Percentiles rank a stretch among this genome's conserved stretches.
Conservation (phyloP, 1,140 invertebrate genomes). For the Pseudomyrmex cubaensis region DNA sequence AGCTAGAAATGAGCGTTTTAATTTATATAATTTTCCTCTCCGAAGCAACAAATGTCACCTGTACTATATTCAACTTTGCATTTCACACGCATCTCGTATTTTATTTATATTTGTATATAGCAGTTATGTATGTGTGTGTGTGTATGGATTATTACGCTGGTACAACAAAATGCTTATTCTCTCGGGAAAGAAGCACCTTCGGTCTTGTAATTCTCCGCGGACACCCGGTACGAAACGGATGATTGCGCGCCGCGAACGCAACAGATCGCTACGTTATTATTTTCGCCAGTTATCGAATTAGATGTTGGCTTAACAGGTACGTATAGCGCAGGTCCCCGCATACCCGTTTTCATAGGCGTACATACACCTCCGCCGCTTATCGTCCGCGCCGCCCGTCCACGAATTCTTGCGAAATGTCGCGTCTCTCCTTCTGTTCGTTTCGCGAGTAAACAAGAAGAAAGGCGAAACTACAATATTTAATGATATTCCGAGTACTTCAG, state of each 20-base stretch:
- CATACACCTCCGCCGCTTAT: conserved; percentile 39
- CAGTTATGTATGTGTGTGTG: conserved; percentile 16
- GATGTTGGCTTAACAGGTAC: conserved; percentile 80
- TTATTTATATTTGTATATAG: conserved; percentile 42
- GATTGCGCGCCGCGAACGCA: conserved; percentile 70
- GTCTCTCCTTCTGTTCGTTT: too few relatives aligned
- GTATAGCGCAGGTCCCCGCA: conserved; percentile 54
- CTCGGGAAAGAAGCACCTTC: conserved; percentile 38
- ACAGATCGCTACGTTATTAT: conserved; percentile 79
- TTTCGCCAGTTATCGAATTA: conserved; percentile 82
- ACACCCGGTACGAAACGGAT: conserved; percentile 75
- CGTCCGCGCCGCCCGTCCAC: background rate
- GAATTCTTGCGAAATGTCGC: conserved; percentile 1
- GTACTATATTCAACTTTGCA: background rate
- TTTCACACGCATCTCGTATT: background rate
- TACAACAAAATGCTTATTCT: conserved; percentile 4
- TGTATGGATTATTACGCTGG: conserved; percentile 41
- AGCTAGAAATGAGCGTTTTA: background rate
- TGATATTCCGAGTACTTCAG: background rate
- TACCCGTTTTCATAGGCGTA: conserved; percentile 73
- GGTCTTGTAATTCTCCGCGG: conserved; percentile 62
- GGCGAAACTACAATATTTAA: background rate
- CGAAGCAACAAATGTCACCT: too few relatives aligned
- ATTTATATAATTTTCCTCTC: too few relatives aligned
- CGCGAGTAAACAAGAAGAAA: too few relatives aligned